These are phyloP conservation scores for Nemotelus nigrinus DNA, from an alignment of 2,888 invertebrate species.

Conservation along the genomic window DNA sequence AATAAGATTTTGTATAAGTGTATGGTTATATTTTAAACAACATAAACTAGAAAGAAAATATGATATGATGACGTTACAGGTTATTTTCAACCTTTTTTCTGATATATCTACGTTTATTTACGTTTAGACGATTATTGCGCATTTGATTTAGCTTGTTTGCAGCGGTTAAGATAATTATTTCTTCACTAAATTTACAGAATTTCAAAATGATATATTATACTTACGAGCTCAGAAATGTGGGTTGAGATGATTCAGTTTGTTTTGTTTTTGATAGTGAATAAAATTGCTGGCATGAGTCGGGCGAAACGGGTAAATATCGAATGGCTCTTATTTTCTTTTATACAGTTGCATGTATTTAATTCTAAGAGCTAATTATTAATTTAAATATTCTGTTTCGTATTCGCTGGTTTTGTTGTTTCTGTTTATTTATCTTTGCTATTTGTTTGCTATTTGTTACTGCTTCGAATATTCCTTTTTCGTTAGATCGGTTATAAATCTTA, in stretches of 20 bases:
- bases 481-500: not conserved
- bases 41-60: constrained; percentile 22
- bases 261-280: not conserved
- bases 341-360: not conserved
- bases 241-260: not conserved
- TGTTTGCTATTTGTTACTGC: constrained; percentile 8
- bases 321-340: not conserved
- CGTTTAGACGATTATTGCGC: too few species aligned
- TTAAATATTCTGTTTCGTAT: not conserved
- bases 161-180: too few species aligned
- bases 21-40: constrained; percentile 21
- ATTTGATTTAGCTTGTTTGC: too few species aligned
- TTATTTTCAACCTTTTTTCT: not conserved
- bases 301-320: not conserved
- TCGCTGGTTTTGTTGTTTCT: not conserved
- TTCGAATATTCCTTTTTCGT: not conserved
- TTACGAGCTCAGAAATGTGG: not conserved
- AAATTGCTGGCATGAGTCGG: not conserved
- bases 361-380: not conserved
- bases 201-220: too few species aligned
- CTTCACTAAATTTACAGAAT: too few species aligned
- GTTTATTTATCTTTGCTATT: constrained; percentile 7
- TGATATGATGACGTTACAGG: constrained; percentile 37
- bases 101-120: too few species aligned
- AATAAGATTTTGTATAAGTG: constrained; percentile 28